Evolutionary conservation across 1,140 invertebrate genomes (phyloP).

Genomic region (Drosophila tropicalis): DNA sequence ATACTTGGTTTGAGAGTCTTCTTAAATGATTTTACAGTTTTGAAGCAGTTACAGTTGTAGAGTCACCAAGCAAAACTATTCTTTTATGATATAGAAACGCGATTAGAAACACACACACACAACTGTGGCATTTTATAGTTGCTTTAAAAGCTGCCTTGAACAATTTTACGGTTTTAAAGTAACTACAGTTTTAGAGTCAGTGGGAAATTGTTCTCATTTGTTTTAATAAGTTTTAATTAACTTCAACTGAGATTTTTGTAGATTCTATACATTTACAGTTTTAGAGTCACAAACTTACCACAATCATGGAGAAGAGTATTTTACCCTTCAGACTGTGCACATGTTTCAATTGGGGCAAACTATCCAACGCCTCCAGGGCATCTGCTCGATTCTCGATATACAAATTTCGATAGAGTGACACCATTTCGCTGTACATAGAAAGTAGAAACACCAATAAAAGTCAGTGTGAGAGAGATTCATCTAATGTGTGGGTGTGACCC

Average conservation of each 20-base stretch:
- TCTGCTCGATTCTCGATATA: constrained; percentile 93
- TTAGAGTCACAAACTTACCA: constrained; percentile 87
- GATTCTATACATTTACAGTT: no score
- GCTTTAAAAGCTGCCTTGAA: no score
- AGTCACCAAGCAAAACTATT: no score
- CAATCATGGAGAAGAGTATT: constrained; percentile 96
- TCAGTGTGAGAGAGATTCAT: constrained; percentile 15
- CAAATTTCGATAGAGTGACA: constrained; percentile 91
- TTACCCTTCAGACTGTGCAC: constrained; percentile 95
- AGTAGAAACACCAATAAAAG: constrained; percentile 40
- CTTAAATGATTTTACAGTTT: neutral
- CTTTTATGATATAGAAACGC: no score
- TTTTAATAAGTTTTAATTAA: no score
- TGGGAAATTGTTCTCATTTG: no score
- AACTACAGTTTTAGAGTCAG: neutral
- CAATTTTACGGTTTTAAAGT: constrained; percentile 11
- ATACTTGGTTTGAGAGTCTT: neutral
- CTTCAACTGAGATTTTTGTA: no score
- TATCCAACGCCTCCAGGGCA: constrained; percentile 92
- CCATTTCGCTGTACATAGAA: constrained; percentile 85
- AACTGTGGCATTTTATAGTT: no score
- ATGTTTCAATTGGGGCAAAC: constrained; percentile 89
- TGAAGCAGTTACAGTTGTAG: neutral
- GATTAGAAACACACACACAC: no score
- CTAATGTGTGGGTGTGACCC: constrained; percentile 45